Conservation (phyloP, 2,113 vertebrate species). For the Chauna torquata region DNA sequence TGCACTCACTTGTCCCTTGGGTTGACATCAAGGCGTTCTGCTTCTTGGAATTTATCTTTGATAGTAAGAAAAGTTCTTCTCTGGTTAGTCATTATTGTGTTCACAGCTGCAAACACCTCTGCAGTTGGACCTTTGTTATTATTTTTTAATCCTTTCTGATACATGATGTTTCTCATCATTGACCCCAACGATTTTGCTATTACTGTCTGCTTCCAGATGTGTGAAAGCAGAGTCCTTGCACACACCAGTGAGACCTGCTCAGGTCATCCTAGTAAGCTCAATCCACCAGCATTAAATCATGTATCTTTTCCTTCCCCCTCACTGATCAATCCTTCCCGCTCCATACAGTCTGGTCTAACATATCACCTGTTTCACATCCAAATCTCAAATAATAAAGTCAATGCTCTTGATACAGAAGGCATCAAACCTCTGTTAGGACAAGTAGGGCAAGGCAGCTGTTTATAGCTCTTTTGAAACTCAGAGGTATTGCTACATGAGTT, state of each 20-base stretch:
- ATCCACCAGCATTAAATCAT: neutral
- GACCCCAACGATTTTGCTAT: neutral
- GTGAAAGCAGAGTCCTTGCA: neutral
- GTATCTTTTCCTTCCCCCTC: neutral
- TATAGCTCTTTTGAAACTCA: neutral
- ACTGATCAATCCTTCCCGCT: neutral
- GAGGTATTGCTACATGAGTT: neutral
- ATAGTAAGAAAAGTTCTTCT: neutral
- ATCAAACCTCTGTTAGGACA: neutral
- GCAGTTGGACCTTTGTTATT: neutral
- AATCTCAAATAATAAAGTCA: neutral
- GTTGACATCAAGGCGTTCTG: conserved; percentile 31
- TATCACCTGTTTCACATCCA: neutral
- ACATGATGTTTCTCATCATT: neutral
- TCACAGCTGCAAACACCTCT: conserved; percentile 22
- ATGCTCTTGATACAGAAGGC: neutral
- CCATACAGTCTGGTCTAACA: neutral
- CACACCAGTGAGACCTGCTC: neutral
- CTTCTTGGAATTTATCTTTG: conserved; percentile 18
- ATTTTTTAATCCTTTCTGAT: neutral
- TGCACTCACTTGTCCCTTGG: neutral
- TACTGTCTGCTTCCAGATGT: neutral
- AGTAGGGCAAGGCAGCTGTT: neutral
- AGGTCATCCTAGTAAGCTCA: neutral
- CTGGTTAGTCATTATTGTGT: neutral